phyloP scores from a whole-genome alignment of 2,888 invertebrate genomes.

The Drosophila subquinaria region DNA sequence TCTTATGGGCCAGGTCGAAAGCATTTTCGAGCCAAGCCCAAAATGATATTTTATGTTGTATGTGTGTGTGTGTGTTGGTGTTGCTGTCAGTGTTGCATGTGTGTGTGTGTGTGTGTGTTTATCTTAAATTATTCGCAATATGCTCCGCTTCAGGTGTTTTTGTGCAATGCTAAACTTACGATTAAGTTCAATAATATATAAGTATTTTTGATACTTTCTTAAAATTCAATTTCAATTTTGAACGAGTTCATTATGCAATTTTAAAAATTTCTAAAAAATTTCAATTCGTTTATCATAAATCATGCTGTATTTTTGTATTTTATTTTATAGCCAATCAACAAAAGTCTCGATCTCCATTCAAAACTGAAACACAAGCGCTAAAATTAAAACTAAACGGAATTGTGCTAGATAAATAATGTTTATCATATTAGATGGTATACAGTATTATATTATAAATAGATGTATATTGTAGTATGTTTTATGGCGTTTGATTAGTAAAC shows the following conservation, averaged over 20 bases:
- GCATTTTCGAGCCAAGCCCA: slow-evolving; percentile 6
- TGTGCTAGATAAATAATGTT: slow-evolving; percentile 66
- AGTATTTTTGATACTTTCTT: slow-evolving; percentile 13
- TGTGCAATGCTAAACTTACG: slow-evolving; percentile 61
- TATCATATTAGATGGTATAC: slow-evolving; percentile 21
- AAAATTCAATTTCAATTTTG: slow-evolving; percentile 60
- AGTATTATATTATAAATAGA: slow-evolving; percentile 4
- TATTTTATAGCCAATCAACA: slow-evolving; percentile 61
- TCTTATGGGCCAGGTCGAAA: slow-evolving; percentile 2
- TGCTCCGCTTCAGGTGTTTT: slow-evolving; percentile 5
- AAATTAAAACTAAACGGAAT: slow-evolving; percentile 66
- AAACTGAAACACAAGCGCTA: slow-evolving; percentile 73
- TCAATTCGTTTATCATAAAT: slow-evolving; percentile 35
- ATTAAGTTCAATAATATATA: slow-evolving; percentile 17
- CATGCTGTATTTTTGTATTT: slow-evolving; percentile 53
- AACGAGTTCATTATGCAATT: slow-evolving; percentile 51
- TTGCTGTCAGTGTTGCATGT: slow-evolving; percentile 2
- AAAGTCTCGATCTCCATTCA: slow-evolving; percentile 60
- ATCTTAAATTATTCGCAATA: neutral
- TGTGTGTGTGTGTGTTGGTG: neutral
- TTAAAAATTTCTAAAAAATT: slow-evolving; percentile 26
- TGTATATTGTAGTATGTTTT: slow-evolving; percentile 9
- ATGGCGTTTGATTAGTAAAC: slow-evolving; percentile 23
- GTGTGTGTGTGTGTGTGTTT: slow-evolving; percentile 17
- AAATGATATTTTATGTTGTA: slow-evolving; percentile 19